Conservation (phyloP, 1,140 invertebrate genomes). For the Grapholita molesta region DNA sequence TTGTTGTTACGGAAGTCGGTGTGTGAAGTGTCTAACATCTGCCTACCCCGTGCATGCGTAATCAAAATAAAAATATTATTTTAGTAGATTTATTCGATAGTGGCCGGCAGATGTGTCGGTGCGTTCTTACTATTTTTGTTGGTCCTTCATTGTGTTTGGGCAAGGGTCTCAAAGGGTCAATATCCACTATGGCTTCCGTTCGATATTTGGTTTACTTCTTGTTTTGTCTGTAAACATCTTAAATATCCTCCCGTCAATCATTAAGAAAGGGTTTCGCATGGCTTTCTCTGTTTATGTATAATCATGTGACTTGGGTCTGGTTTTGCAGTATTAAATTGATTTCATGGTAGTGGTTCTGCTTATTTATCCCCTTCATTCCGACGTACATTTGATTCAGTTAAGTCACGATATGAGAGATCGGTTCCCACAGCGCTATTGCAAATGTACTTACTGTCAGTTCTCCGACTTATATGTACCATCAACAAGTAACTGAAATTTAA, state of each 20-base stretch:
- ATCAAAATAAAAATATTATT: constrained; percentile 78
- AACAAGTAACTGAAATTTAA: neutral
- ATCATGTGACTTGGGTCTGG: neutral
- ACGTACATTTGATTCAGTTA: constrained; percentile 17
- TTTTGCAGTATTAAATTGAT: constrained; percentile 36
- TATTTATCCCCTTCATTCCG: constrained; percentile 30
- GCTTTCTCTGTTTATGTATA: neutral
- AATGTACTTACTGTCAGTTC: constrained; percentile 7
- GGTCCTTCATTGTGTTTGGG: constrained; percentile 64
- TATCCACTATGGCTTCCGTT: constrained; percentile 69
- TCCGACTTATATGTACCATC: neutral
- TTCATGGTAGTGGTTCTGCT: constrained; percentile 22
- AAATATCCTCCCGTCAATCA: constrained; percentile 53
- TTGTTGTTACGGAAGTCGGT: constrained; percentile 26
- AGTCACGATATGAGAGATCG: constrained; percentile 16
- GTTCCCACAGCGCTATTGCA: constrained; percentile 4
- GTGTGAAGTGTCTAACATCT: constrained; percentile 59
- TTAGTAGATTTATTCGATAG: constrained; percentile 76
- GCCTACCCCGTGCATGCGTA: constrained; percentile 70
- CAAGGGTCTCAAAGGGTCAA: constrained; percentile 65
- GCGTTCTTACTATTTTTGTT: constrained; percentile 69
- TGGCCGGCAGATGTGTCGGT: constrained; percentile 71
- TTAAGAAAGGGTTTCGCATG: constrained; percentile 44
- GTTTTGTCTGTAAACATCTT: constrained; percentile 66
- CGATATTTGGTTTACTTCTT: constrained; percentile 55